These are phyloP conservation scores for Andrena bucephala DNA, from an alignment of 2,888 invertebrate genomes.

Conservation along the genomic window DNA sequence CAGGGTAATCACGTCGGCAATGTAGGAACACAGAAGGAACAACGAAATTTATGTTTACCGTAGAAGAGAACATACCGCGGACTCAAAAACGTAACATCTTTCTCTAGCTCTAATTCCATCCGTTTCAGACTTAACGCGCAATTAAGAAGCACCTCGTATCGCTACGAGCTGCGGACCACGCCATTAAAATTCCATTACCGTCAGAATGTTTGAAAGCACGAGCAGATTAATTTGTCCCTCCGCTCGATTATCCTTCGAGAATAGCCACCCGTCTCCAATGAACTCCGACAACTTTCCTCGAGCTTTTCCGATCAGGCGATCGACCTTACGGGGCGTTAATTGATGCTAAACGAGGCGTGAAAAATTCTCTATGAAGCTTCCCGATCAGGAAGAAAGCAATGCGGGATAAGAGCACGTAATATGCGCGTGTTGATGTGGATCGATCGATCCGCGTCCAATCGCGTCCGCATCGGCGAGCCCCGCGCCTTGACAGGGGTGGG, in stretches of 20 bases:
- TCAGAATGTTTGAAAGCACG: too few species aligned
- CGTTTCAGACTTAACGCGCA: too few species aligned
- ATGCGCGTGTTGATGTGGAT: not conserved
- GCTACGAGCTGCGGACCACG: too few species aligned
- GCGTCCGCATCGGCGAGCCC: not conserved
- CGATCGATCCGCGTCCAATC: constrained; percentile 18
- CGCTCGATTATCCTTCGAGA: not conserved
- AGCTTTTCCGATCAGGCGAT: constrained; percentile 10
- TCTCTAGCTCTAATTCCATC: too few species aligned
- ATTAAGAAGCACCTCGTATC: too few species aligned
- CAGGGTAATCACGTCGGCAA: too few species aligned
- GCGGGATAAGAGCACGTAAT: constrained; percentile 11
- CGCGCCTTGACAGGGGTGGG: constrained; percentile 5
- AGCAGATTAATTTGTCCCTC: not conserved
- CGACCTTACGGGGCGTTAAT: not conserved
- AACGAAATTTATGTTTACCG: too few species aligned
- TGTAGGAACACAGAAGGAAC: too few species aligned
- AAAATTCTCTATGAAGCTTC: not conserved
- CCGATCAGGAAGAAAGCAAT: constrained; percentile 21
- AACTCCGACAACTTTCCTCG: not conserved
- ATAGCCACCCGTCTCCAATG: not conserved
- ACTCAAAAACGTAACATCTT: too few species aligned
- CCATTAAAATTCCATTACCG: too few species aligned
- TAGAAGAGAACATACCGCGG: too few species aligned
- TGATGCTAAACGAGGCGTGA: constrained; percentile 7